A percentile compares a stretch with the other conserved stretches of the same genome.
Evolutionary conservation across 2,113 vertebrate genomes (phyloP).

Genomic region (Dasypus novemcinctus): DNA sequence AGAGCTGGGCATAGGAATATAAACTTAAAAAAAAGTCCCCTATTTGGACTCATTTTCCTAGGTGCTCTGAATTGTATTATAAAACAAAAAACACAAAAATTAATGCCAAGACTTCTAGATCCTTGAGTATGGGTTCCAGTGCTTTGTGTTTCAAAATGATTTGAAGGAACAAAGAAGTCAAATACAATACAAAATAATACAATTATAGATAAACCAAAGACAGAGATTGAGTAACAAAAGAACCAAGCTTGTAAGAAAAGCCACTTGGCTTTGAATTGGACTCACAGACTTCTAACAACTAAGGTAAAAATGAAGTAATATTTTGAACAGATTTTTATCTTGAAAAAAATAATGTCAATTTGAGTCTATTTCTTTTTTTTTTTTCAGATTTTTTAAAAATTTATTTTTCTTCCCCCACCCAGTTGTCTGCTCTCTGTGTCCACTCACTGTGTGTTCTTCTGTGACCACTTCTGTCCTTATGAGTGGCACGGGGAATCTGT

Average conservation of each 20-base stretch:
- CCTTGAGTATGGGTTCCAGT: not conserved
- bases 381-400: too few species aligned
- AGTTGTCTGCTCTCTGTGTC: too few species aligned
- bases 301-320: slow-evolving; percentile 18
- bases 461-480: too few species aligned
- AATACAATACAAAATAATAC: not conserved
- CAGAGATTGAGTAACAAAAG: not conserved
- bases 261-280: not conserved
- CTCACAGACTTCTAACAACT: not conserved
- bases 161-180: not conserved
- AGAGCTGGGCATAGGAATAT: too few species aligned
- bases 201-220: not conserved
- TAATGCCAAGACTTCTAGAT: not conserved
- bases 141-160: not conserved
- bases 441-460: too few species aligned
- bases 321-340: slow-evolving; percentile 3
- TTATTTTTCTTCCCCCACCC: too few species aligned
- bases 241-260: not conserved
- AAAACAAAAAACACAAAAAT: not conserved
- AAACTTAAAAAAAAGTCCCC: too few species aligned
- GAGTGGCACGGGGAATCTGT: too few species aligned
- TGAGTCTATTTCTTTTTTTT: slow-evolving; percentile 1
- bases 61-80: not conserved
- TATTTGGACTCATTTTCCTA: not conserved
- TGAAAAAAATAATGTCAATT: slow-evolving; percentile 16